Conservation (phyloP, 2,113 vertebrate genomes). For the Loxodonta africana region DNA sequence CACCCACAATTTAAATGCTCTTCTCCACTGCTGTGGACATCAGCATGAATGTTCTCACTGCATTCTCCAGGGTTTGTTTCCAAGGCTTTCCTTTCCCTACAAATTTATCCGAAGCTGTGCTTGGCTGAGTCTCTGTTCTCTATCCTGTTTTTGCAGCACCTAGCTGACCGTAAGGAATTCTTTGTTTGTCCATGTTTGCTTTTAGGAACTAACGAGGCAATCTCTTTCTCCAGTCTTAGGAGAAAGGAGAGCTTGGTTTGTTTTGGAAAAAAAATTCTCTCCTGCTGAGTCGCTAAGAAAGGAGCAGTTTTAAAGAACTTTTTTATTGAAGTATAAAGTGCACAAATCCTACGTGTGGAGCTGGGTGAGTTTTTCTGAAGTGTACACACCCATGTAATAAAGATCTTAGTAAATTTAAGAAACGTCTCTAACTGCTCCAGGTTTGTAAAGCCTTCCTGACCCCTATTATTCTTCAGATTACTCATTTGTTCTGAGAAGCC, state of each 20-base stretch:
- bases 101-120: not conserved
- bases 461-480: not conserved
- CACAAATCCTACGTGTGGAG: not conserved
- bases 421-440: not conserved
- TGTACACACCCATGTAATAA: not conserved
- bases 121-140: not conserved
- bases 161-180: not conserved
- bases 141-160: not conserved
- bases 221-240: not conserved
- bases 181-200: not conserved
- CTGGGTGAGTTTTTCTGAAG: not conserved
- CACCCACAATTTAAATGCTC: not conserved
- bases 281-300: not conserved
- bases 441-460: not conserved
- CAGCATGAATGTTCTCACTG: rapidly evolving
- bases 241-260: not conserved
- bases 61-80: not conserved
- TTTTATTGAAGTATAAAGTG: not conserved
- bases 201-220: not conserved
- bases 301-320: not conserved
- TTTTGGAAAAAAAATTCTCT: not conserved
- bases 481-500: conserved; percentile 9
- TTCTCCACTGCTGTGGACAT: not conserved
- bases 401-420: not conserved
- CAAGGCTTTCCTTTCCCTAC: not conserved